Base-by-base conservation (phyloP, 2,113 vertebrate genomes). In the Leucosticte australis region DNA sequence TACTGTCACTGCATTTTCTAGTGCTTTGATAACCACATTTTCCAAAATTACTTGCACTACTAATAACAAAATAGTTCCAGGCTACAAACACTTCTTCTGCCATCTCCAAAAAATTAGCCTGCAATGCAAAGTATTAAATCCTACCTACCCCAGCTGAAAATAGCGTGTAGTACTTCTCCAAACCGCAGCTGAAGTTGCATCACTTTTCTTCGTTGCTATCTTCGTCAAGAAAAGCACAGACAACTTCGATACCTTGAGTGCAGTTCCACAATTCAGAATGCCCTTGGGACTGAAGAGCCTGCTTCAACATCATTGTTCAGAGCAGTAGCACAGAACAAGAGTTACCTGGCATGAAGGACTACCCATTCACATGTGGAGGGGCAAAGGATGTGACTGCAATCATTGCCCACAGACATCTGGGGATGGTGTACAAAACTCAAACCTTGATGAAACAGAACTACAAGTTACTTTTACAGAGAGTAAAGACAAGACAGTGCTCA, bases 141-240 rank as follows among this genome's bases (percentile, higher is more conserved):
- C 60, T 55, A 62, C 49, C 52, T 50, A 63, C 26, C 14, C 39
- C 62, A 42, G 71, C 47, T 44, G 59, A 73, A 90, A 94, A 80
- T 0, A 42, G 5, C 2, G 15, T 1, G 4, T 1, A 50, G 27
- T 10, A 31, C 41, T 80, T 80, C 68, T 76, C 11, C 53, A 86
- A 92, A 92, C 27, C 14, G 6, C 62, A 57, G 70, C 10, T 60
- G 53, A 37, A 56, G 17, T 2, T 23, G 55, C 28, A 69, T 23
- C 79, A 13, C 33, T 92, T 69, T 49, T 44, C 35, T 60, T 64
- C 0, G 0, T 22, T 90, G 78, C 59, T n/a, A 65, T 69, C 85
- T 88, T 57, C 0, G 0, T 1, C n/a, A 63, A 0, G 0, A 76
- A 68, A 57, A 80, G 41, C 75, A 90, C 16, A n/a, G 56, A 37